Evolutionary conservation across 2,888 invertebrate genomes (phyloP), one percentile per base, ranked within the genome.

Genomic region (Lymantria dispar): DNA sequence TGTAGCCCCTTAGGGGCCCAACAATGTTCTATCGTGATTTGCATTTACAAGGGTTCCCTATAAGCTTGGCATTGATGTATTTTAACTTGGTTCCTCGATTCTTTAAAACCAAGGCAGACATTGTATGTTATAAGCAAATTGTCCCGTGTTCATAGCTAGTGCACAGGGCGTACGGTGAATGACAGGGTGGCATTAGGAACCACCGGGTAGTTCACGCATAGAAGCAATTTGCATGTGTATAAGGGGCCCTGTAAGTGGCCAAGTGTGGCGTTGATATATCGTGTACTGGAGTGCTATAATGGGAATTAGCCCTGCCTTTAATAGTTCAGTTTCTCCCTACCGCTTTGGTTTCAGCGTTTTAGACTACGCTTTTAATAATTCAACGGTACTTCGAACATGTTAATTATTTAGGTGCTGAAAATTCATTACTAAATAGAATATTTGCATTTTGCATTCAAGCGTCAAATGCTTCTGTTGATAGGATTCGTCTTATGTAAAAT

Each of bases 21-120:
- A 87, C 85, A 85, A 86, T 83, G 83, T 78, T 73, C 72, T 65
- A 72, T 68, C 72, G 79, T 80, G 85, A 87, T 87, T 87, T 87
- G 86, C 87, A 87, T 88, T 83, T 80, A 74, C 72, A 72, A 50
- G 61, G 58, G 76, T 77, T 75, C 67, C 60, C 72, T 70, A 58
- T 70, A 58, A 66, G 48, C 54, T 48, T 62, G 62, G 66, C 60
- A 64, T 40, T 40, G 13, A 61, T 59, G 56, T 51, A 58, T 57
- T 57, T 50, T 64, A 59, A 62, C 47, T n/a, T 39, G 37, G 50
- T 13, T 13, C 14, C 40, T 13, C n/a, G 12, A 13, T 8, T 12
- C 15, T 14, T 8, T 40, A 14, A 9, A 14, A 40, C 10, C 14
- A 14, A 10, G n/a, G 14, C 15, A 15, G 15, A 22, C 22, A 22